Percentiles rank a stretch among this genome's conserved stretches.
Evolutionary conservation across 2,797 vertebrate genomes (phyloP).

Genomic region (Spinus pinus): DNA sequence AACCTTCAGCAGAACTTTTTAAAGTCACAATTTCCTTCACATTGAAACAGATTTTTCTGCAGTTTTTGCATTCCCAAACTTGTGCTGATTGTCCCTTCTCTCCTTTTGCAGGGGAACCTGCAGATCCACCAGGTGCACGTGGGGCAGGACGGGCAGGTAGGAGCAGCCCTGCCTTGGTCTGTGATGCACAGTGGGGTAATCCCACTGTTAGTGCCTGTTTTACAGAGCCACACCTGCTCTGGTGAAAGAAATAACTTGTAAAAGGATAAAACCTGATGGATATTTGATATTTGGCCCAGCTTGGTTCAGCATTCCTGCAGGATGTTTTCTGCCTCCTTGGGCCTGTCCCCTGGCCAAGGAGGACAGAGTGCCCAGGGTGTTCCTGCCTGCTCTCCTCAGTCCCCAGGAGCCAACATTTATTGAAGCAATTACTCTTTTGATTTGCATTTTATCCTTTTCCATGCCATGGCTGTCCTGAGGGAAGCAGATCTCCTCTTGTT

Average conservation of each 20-base stretch:
- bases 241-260: not conserved
- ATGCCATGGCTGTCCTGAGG: not conserved
- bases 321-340: not conserved
- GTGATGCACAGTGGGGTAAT: not conserved
- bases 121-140: constrained; percentile 98
- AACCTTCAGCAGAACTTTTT: not conserved
- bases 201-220: not conserved
- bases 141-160: constrained; percentile 98
- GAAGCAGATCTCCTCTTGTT: constrained; percentile 1
- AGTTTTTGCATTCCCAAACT: not conserved
- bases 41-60: not conserved
- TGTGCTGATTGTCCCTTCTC: not conserved
- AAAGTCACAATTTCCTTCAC: not conserved
- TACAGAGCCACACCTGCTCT: not conserved
- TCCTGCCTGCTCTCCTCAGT: not conserved
- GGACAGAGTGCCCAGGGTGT: not conserved
- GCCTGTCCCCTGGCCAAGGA: not conserved
- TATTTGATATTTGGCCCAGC: not conserved
- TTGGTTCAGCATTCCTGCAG: not conserved
- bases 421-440: not conserved
- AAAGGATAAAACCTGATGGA: fast-evolving
- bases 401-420: not conserved
- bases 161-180: not conserved
- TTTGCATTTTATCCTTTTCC: not conserved
- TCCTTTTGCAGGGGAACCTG: constrained; percentile 89